Percentiles rank a stretch among this genome's conserved stretches.
Conservation (phyloP, 2,888 invertebrate genomes). For the Euspilapteryx auroguttella region DNA sequence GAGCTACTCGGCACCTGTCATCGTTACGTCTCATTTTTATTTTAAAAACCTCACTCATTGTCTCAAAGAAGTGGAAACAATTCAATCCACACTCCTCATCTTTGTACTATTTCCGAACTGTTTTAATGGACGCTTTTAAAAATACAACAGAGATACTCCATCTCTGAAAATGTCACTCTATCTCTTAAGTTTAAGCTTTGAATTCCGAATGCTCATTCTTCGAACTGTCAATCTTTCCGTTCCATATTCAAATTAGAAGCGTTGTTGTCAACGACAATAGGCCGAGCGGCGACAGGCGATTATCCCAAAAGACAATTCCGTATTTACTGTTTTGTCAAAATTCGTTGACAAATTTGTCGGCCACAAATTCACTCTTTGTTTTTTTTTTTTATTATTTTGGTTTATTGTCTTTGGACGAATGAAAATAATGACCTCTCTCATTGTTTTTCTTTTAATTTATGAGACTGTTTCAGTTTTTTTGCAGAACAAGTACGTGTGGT, state of each 20-base stretch:
- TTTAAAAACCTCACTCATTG: no score
- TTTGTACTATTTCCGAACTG: slow-evolving; percentile 24
- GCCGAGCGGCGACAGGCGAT: slow-evolving; percentile 37
- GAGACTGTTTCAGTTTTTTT: no score
- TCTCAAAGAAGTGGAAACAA: no score
- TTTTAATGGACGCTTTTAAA: slow-evolving; percentile 18
- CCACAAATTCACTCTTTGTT: slow-evolving; percentile 14
- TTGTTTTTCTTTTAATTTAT: slow-evolving; percentile 21
- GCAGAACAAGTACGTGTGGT: no score
- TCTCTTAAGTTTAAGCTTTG: no score
- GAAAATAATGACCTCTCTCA: slow-evolving; percentile 10
- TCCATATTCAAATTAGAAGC: slow-evolving; percentile 12
- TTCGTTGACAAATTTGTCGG: slow-evolving; percentile 50
- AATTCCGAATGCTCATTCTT: no score
- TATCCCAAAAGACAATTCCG: slow-evolving; percentile 25
- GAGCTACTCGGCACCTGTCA: no score
- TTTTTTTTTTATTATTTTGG: slow-evolving; percentile 22
- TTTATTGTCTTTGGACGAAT: slow-evolving; percentile 16
- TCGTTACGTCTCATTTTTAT: no score
- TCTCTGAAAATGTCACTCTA: no score
- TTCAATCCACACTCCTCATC: no score
- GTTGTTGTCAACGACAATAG: slow-evolving; percentile 43
- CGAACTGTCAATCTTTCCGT: slow-evolving; percentile 10
- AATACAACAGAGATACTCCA: no score
- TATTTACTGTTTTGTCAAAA: slow-evolving; percentile 22